Evolutionary conservation across 2,797 vertebrate species (phyloP), one percentile per base, ranked within the genome.

Genomic region (Nothura maculosa): DNA sequence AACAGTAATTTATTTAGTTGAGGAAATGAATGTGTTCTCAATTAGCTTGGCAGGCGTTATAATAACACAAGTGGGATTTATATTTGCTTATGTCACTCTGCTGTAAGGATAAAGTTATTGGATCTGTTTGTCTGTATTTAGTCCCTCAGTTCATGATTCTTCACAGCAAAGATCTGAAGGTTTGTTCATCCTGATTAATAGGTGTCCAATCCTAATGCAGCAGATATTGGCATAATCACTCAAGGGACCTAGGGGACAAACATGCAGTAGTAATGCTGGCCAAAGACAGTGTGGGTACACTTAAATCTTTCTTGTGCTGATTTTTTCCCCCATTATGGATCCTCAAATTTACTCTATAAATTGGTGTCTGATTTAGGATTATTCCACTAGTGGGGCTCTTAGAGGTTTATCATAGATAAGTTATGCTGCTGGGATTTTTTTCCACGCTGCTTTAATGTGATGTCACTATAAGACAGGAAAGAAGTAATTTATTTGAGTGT

Each of bases 1-100:
- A 95, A 95, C 85, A 43, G 85, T 97, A 97, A 97, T 97, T 98
- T 97, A 97, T 97, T 97, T 98, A 97, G 96, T 93, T 95, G 76
- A 96, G 97, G 88, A 96, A 97, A 97, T 6, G 34, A 97, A 93
- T 97, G 89, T 94, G 95, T 96, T 97, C 96, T 97, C 97, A 97
- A 97, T 97, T 97, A 97, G 82, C 73, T 97, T 97, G 96, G 93
- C 90, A 96, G 93, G 92, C 93, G 25, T 94, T 97, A 95, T 96
- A 96, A 96, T 92, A 97, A 96, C 84, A 94, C 95, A 95, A 84
- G 69, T 85, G 95, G 93, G 95, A 97, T 96, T 97, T 97, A 90
- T 93, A 95, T 96, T 97, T 97, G 93, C 95, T 96, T 94, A 93
- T 94, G 94, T 94, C 95, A 95, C 52, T 92, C 83, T 93, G 52